phyloP scores from a whole-genome alignment of 2,888 invertebrate species.

The Mythimna loreyi region DNA sequence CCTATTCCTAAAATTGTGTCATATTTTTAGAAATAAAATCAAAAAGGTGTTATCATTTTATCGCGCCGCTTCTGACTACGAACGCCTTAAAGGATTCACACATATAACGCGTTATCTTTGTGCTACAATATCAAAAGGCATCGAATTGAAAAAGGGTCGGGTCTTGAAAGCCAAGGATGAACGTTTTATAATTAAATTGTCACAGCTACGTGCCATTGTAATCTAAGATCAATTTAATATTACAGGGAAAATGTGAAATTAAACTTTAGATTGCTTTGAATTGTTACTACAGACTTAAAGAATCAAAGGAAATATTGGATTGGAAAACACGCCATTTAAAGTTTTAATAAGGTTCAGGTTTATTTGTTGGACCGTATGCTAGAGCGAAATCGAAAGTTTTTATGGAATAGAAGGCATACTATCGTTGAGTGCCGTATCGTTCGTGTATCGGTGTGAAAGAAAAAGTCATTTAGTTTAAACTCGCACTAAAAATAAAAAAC shows the following conservation, averaged over 20 bases:
- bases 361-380: no score
- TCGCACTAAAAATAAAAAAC: no score
- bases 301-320: background rate
- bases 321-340: no score
- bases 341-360: no score
- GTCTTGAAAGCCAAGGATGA: constrained; percentile 20
- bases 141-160: constrained; percentile 38
- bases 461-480: no score
- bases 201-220: constrained; percentile 21
- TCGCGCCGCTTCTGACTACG: background rate
- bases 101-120: constrained; percentile 35
- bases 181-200: constrained; percentile 38
- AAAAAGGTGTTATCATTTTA: no score
- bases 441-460: no score
- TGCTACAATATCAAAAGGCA: constrained; percentile 38
- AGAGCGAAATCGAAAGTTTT: no score
- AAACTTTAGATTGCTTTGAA: background rate
- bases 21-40: no score
- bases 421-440: no score
- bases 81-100: background rate
- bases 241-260: background rate
- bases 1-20: no score
- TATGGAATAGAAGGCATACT: no score
- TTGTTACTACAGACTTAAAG: background rate
- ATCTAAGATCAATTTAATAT: constrained; percentile 18